A percentile compares a stretch with the other conserved stretches of the same genome.
phyloP scores from a whole-genome alignment of 2,797 vertebrate species.

The Pseudochirops cupreus region DNA sequence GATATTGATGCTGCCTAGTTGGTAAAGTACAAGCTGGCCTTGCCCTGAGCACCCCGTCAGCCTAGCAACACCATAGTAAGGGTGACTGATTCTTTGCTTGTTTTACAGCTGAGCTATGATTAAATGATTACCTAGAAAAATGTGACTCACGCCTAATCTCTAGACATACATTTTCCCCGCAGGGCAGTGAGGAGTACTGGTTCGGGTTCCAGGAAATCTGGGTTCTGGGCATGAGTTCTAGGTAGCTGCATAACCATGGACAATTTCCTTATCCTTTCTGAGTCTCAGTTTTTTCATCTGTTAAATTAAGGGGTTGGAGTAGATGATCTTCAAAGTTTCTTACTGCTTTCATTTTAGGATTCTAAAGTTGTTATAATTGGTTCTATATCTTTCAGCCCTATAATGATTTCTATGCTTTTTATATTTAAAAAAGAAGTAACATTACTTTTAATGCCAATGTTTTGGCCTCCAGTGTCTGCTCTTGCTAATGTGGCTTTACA shows the following conservation, averaged over 20 bases:
- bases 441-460: slow-evolving; percentile 3
- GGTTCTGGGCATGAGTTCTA: not conserved
- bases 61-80: not conserved
- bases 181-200: not conserved
- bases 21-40: not conserved
- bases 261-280: not conserved
- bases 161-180: not conserved
- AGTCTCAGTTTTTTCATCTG: not conserved
- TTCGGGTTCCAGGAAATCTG: not conserved
- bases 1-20: not conserved
- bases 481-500: not conserved
- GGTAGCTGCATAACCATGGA: not conserved
- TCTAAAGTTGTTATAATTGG: not conserved
- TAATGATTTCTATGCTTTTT: not conserved
- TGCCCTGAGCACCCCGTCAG: not conserved
- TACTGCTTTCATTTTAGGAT: not conserved
- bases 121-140: not conserved
- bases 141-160: not conserved
- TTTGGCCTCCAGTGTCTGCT: slow-evolving; percentile 30
- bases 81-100: not conserved
- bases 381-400: not conserved
- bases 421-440: not conserved
- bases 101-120: not conserved
- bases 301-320: not conserved
- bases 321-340: not conserved